Conservation (phyloP, 2,888 invertebrate species). For the Drosophila fulvimacula region DNA sequence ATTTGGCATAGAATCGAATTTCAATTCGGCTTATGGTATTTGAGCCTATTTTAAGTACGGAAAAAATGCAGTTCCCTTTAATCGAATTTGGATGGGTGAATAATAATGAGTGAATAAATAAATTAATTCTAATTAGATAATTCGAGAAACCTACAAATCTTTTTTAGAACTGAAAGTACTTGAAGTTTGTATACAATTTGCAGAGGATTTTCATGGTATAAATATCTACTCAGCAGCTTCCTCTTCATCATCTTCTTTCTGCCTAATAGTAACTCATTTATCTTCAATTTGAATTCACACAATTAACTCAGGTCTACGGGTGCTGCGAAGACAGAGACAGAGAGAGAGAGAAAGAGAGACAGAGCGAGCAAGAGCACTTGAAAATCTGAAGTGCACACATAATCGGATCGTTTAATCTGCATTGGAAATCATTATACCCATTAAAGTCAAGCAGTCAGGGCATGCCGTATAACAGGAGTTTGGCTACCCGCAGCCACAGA, state of each 20-base stretch:
- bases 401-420: constrained; percentile 78
- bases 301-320: constrained; percentile 28
- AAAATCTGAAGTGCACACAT: constrained; percentile 57
- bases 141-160: background rate
- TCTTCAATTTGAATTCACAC: constrained; percentile 20
- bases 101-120: too few relatives aligned
- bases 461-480: constrained; percentile 31
- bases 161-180: background rate
- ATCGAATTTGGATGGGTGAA: too few relatives aligned
- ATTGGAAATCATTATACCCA: constrained; percentile 76
- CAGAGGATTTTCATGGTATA: constrained; percentile 1
- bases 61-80: too few relatives aligned
- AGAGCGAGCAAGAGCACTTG: constrained; percentile 36
- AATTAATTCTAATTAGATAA: background rate
- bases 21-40: too few relatives aligned
- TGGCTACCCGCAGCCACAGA: constrained; percentile 33
- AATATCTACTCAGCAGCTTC: background rate
- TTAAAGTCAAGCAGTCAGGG: constrained; percentile 65
- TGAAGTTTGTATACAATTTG: background rate
- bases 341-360: background rate
- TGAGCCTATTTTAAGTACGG: too few relatives aligned
- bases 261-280: constrained; percentile 34
- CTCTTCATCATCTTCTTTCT: background rate
- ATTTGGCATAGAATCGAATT: too few relatives aligned
- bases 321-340: constrained; percentile 11